phyloP scores from a whole-genome alignment of 2,888 invertebrate species.

The Myopa testacea region DNA sequence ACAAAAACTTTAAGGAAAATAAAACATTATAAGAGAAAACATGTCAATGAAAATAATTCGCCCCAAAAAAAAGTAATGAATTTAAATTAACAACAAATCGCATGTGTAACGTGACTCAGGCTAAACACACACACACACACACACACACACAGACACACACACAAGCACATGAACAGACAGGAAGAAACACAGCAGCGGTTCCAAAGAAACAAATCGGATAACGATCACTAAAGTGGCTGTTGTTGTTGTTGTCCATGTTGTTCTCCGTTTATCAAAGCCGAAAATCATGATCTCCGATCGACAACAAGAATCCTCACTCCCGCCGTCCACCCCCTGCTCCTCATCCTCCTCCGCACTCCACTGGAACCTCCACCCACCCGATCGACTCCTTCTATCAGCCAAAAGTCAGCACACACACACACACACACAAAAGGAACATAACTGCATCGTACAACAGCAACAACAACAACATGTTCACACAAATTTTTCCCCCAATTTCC shows the following conservation, averaged over 20 bases:
- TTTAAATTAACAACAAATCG: slow-evolving; percentile 20
- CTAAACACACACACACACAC: slow-evolving; percentile 14
- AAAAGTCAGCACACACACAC: neutral
- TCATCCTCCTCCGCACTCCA: neutral
- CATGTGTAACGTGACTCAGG: slow-evolving; percentile 51
- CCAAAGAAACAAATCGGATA: neutral
- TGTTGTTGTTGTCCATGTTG: slow-evolving; percentile 18
- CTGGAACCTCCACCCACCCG: neutral
- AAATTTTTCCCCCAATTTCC: slow-evolving; percentile 22
- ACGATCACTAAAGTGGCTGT: slow-evolving; percentile 14
- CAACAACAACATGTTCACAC: slow-evolving; percentile 26
- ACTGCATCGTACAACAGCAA: slow-evolving; percentile 42
- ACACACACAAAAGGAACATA: neutral
- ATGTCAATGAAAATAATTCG: neutral
- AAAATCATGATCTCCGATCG: slow-evolving; percentile 52
- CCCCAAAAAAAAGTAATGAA: neutral
- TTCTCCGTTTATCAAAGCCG: slow-evolving; percentile 40
- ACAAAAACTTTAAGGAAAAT: neutral
- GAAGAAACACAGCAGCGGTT: neutral
- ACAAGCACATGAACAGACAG: neutral
- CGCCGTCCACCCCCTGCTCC: neutral
- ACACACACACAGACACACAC: neutral
- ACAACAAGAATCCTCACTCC: slow-evolving; percentile 49
- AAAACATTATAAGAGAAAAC: neutral
- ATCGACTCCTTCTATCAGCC: neutral